Evolutionary conservation across 1,140 invertebrate species (phyloP).

Genomic region (Ptiloglossa arizonensis): DNA sequence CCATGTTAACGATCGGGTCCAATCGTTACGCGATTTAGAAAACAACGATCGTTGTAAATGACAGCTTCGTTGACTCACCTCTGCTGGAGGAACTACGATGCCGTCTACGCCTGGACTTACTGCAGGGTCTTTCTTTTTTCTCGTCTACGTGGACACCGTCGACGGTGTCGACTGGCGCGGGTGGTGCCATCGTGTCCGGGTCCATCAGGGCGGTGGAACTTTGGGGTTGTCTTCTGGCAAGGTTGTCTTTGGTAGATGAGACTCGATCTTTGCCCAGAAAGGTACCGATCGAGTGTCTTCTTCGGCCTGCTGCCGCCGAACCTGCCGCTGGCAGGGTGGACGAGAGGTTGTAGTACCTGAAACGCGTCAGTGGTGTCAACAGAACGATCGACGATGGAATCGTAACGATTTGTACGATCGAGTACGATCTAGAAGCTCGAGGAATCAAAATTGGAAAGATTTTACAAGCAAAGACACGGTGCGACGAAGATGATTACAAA

Average conservation of each 20-base stretch:
- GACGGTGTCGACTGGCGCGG: conserved; percentile 63
- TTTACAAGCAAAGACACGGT: no score
- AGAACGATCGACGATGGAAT: no score
- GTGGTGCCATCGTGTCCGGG: conserved; percentile 66
- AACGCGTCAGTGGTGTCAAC: neutral
- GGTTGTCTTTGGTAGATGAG: neutral
- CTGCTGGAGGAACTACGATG: conserved; percentile 62
- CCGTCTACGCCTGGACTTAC: conserved; percentile 61
- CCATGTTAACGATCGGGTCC: no score
- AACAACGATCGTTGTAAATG: no score
- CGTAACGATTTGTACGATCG: no score
- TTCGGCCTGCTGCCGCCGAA: conserved; percentile 64
- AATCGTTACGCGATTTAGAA: no score
- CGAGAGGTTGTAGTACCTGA: conserved; percentile 82
- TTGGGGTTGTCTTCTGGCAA: conserved; percentile 43
- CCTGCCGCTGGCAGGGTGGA: conserved; percentile 69
- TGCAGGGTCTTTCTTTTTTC: conserved; percentile 29
- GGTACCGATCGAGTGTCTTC: conserved; percentile 83
- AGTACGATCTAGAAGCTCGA: no score
- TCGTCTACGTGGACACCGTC: conserved; percentile 56
- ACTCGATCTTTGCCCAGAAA: conserved; percentile 75
- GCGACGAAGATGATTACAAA: no score
- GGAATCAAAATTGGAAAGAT: no score
- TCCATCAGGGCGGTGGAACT: conserved; percentile 56
- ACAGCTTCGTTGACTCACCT: conserved; percentile 55